Conservation (phyloP, 2,113 vertebrate genomes). For the Vombatus ursinus region DNA sequence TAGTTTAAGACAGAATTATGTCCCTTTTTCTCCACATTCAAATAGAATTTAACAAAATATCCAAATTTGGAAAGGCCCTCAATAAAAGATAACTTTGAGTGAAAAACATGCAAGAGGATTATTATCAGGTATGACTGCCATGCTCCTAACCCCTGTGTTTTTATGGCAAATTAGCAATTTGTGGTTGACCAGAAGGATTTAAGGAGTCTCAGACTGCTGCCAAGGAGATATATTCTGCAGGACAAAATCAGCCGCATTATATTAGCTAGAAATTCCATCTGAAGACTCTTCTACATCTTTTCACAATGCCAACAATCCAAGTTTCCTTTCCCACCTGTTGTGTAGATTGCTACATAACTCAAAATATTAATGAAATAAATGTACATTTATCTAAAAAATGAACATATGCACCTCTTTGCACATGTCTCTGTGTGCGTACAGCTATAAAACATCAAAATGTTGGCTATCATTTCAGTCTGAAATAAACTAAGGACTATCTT, state of each 20-base stretch:
- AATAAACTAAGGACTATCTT: conserved; percentile 32
- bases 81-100: conserved; percentile 20
- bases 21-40: background rate
- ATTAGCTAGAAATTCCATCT: conserved; percentile 41
- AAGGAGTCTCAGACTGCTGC: background rate
- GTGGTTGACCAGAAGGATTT: conserved; percentile 48
- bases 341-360: background rate
- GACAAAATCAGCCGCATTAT: conserved; percentile 21
- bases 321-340: conserved; percentile 50
- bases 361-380: background rate
- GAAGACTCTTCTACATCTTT: background rate
- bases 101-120: background rate
- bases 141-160: conserved; percentile 47
- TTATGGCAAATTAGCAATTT: conserved; percentile 46
- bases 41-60: conserved; percentile 13
- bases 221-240: conserved; percentile 57
- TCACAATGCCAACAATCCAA: conserved; percentile 34
- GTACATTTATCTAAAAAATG: background rate
- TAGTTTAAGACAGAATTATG: background rate
- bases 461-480: conserved; percentile 26
- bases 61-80: background rate
- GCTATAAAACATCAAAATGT: background rate
- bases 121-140: conserved; percentile 35
- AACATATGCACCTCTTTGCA: background rate
- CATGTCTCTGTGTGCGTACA: background rate